Base-by-base conservation (phyloP, 2,888 invertebrate genomes). In the Lycophotia porphyrea region DNA sequence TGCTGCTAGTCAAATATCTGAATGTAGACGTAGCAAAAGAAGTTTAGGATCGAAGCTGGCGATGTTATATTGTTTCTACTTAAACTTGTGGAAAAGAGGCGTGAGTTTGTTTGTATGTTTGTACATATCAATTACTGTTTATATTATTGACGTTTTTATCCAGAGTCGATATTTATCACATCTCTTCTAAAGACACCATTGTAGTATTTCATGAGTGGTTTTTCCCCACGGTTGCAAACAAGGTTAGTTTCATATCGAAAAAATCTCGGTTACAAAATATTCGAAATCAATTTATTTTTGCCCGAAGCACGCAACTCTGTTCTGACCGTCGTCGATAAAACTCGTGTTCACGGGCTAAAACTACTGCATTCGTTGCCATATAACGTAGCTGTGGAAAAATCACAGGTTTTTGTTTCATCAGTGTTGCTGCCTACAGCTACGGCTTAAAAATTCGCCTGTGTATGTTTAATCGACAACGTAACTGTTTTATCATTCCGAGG, bases 251-350 rank as follows among this genome's bases (percentile, higher is more conserved):
- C 47, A 65, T 60, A 49, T 65, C 55, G 18, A 65, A 76, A 74
- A 77, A 65, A 82, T 70, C 76, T 52, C 79, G 15, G 64, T 80
- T 70, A 74, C 80, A 80, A 63, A 81, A 84, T 80, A 81, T 70
- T 74, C 66, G 36, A 27, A 84, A 81, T 80, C 84, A 81, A 84
- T 80, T 84, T 63, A 49, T 80, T 81, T 81, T 70, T 44, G 80
- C 42, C 60, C n/a, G 74, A 27, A 74, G 36, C 74, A 78, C 69
- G 68, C 74, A 61, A 70, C 65, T 71, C 44, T 31, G 27, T 61
- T 31, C 18, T 73, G 42, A 66, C 34, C 80, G 44, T 47, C 52
- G 84, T 47, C 52, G 84, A 80, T 66, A 71, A 76, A 83, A 68
- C 67, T 44, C 63, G 67, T 24, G 64, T 78, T 58, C 82, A 44